Evolutionary conservation across 2,888 invertebrate genomes (phyloP).

Genomic region (Andricus curvator): DNA sequence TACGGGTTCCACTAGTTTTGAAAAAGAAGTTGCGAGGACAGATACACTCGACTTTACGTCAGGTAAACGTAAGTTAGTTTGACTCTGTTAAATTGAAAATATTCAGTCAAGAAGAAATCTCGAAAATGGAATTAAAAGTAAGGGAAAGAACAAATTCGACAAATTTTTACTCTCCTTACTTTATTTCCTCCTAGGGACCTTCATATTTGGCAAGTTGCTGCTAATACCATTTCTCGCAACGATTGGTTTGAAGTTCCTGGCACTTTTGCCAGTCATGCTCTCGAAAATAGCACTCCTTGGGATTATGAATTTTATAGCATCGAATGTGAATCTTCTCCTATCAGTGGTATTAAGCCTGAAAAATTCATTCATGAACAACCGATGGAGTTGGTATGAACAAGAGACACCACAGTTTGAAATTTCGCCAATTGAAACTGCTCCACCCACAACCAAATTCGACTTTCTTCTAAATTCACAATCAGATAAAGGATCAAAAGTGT

Average conservation of each 20-base stretch:
- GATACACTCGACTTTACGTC: constrained; percentile 55
- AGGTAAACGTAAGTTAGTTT: constrained; percentile 63
- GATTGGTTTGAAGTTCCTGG: constrained; percentile 68
- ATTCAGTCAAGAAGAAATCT: too few species aligned
- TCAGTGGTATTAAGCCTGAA: constrained; percentile 64
- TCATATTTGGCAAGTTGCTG: constrained; percentile 61
- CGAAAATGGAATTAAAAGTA: neutral
- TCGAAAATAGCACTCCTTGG: constrained; percentile 68
- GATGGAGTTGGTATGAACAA: constrained; percentile 46
- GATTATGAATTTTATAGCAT: constrained; percentile 67
- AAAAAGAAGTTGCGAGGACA: constrained; percentile 47
- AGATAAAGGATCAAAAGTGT: constrained; percentile 39
- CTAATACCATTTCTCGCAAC: constrained; percentile 69
- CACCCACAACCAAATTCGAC: constrained; percentile 31
- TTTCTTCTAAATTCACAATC: constrained; percentile 50
- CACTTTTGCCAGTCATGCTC: constrained; percentile 70
- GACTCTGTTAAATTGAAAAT: neutral
- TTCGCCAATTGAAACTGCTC: constrained; percentile 11
- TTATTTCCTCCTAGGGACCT: constrained; percentile 59
- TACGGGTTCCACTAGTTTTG: constrained; percentile 49
- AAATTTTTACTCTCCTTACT: constrained; percentile 34
- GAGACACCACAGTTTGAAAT: constrained; percentile 44
- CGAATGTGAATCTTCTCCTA: constrained; percentile 69
- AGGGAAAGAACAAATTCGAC: neutral
- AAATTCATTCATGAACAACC: constrained; percentile 56